Base-by-base conservation (phyloP, 2,797 vertebrate species). In the Phrynocephalus guinanensis region DNA sequence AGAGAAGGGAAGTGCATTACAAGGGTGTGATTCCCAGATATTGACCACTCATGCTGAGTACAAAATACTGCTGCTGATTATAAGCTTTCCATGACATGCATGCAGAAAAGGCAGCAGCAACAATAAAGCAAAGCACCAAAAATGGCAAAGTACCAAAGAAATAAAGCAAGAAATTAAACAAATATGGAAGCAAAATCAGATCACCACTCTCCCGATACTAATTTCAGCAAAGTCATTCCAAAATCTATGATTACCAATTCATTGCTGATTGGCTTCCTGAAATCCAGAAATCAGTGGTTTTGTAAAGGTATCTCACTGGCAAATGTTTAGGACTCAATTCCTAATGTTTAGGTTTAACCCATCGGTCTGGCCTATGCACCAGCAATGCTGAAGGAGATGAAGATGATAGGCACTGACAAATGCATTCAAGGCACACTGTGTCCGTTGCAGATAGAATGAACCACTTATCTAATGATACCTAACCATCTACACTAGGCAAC, bases 61-160 rank as follows among this genome's bases (percentile, higher is more conserved):
- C 15, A n/a, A 91, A 93, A 78, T 8, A 87, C 0, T 3, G n/a
- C 0, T 83, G 13, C 9, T 56, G 9, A 87, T 13, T 56, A 1
- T 87, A 90, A 83, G 1, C 7, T 84, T 79, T 77, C 71, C 81
- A 85, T 92, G 87, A 88, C 3, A 89, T 60, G 26, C 86, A 13
- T 50, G 78, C 9, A 52, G 90, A 84, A n/a, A 33, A 33, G 87
- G 76, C 30, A 89, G 52, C 18, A 0, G 70, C 52, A 72, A 84
- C 44, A 28, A 72, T 1, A 38, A 76, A 44, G 5, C 38, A 44
- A 44, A 44, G 38, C 38, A 44, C 38, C 52, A 56, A 56, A 56
- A 56, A 56, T 56, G 9, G 52, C 52, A 56, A 56, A 56, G 52
- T 56, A 56, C 52, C 52, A 56, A 56, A 56, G 38, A 11, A 15